phyloP scores from a whole-genome alignment of 2,888 invertebrate genomes.

The Pilophorus perplexus region DNA sequence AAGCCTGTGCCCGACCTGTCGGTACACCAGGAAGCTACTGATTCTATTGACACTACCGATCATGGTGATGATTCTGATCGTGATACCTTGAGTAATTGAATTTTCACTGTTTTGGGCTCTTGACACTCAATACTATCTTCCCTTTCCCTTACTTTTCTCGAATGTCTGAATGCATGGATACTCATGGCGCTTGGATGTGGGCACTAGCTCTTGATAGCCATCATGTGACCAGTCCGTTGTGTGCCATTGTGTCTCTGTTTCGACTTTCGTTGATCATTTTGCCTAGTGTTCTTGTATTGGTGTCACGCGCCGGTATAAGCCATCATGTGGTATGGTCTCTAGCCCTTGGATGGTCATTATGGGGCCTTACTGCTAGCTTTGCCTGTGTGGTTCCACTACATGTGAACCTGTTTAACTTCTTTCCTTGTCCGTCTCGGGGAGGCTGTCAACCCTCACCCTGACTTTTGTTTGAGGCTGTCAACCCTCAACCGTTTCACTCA shows the following conservation, averaged over 20 bases:
- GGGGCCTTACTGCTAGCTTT: not conserved
- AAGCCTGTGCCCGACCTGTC: slow-evolving; percentile 1
- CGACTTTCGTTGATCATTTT: too few species aligned
- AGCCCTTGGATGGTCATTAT: slow-evolving; percentile 18
- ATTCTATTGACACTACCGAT: not conserved
- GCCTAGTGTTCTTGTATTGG: not conserved
- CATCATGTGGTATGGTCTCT: slow-evolving; percentile 3
- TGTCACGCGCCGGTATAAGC: not conserved
- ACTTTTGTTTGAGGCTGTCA: too few species aligned
- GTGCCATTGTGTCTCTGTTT: not conserved
- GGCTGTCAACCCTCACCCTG: slow-evolving; percentile 17
- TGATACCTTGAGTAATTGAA: too few species aligned
- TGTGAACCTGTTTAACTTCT: not conserved
- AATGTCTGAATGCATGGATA: too few species aligned
- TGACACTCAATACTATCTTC: too few species aligned
- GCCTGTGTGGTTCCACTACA: not conserved
- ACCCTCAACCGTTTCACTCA: too few species aligned
- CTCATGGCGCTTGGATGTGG: too few species aligned
- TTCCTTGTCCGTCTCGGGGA: not conserved
- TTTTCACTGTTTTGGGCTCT: too few species aligned
- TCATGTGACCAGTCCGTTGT: not conserved
- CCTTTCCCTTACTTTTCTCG: too few species aligned
- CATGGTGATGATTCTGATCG: not conserved
- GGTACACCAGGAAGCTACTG: not conserved
- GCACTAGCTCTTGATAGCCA: slow-evolving; percentile 4